Conservation (phyloP, 2,888 invertebrate genomes). For the Nymphalis polychloros region DNA sequence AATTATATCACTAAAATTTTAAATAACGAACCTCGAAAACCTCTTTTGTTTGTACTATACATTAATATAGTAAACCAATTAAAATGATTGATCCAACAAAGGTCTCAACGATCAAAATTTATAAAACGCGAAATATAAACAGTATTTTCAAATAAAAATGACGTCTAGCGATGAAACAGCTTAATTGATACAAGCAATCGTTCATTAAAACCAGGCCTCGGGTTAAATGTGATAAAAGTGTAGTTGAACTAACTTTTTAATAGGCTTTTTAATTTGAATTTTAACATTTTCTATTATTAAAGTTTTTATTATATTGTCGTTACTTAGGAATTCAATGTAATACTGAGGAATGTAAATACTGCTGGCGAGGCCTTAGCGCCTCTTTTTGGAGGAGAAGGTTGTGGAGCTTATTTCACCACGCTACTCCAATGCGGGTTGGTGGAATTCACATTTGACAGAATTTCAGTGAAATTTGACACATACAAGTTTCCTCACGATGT, state of each 20-base stretch:
- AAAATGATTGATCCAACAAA: conserved; percentile 59
- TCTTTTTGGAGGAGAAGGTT: no score
- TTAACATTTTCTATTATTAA: neutral
- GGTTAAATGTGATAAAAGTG: neutral
- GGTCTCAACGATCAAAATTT: conserved; percentile 21
- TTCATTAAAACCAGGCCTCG: conserved; percentile 10
- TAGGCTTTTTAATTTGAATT: neutral
- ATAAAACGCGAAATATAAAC: conserved; percentile 15
- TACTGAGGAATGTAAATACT: no score
- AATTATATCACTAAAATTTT: conserved; percentile 18
- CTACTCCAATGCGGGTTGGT: no score
- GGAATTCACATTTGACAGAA: no score
- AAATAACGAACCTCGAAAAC: conserved; percentile 18
- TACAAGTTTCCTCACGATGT: no score
- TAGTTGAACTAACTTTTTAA: conserved; percentile 2
- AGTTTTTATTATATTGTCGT: no score
- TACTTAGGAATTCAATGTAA: no score
- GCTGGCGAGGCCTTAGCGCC: no score
- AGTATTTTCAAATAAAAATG: neutral
- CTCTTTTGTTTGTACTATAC: conserved; percentile 23
- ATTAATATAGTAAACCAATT: conserved; percentile 51
- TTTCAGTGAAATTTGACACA: no score
- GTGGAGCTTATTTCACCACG: no score
- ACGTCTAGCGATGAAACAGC: neutral
- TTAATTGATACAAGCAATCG: conserved; percentile 10